A percentile compares a stretch with the other conserved stretches of the same genome.
These are phyloP conservation scores for Garra rufa DNA, from an alignment of 2,113 vertebrate genomes.

Conservation along the genomic window DNA sequence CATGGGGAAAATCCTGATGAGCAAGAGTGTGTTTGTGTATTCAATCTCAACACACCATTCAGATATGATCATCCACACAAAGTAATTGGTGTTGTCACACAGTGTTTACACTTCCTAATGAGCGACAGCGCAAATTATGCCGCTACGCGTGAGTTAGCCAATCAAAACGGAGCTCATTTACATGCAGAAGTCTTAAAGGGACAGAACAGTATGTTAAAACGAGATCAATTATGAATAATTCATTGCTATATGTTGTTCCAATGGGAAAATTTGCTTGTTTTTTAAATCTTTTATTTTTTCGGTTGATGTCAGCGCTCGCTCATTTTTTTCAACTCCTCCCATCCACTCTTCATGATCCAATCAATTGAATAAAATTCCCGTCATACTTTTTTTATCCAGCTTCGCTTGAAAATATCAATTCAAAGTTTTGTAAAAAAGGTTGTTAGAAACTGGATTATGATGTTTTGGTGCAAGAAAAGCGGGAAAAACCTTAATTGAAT, in stretches of 20 bases:
- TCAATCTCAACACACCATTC: neutral
- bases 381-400: neutral
- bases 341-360: neutral
- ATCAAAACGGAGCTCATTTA: neutral
- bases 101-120: slow-evolving; percentile 4
- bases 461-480: neutral
- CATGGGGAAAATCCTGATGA: slow-evolving; percentile 19
- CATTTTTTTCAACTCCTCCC: neutral
- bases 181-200: neutral
- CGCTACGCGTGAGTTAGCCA: neutral
- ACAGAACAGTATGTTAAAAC: neutral
- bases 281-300: neutral
- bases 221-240: neutral
- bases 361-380: neutral
- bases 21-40: slow-evolving; percentile 3
- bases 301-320: neutral
- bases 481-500: neutral
- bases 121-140: neutral
- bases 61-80: neutral
- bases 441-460: neutral
- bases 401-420: neutral
- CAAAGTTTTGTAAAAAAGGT: neutral
- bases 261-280: neutral
- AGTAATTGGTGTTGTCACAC: slow-evolving; percentile 16
- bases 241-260: neutral